A percentile compares a stretch with the other conserved stretches of the same genome.
Conservation (phyloP, 2,113 vertebrate species). For the Brachirus orientalis region DNA sequence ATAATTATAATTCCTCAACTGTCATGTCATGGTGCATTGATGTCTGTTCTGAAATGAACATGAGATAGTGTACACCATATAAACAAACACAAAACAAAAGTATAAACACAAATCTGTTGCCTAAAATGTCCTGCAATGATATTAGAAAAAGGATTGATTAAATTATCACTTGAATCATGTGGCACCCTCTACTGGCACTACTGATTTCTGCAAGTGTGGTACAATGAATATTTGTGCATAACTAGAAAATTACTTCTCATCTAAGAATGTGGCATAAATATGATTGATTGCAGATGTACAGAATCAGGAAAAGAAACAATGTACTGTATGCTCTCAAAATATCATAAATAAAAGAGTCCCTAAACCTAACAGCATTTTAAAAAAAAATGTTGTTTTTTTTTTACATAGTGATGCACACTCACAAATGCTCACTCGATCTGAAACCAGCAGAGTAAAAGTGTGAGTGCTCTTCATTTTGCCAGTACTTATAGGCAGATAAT, state of each 20-base stretch:
- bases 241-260: slow-evolving; percentile 6
- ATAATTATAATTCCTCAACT: too few relatives aligned
- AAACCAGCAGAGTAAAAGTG: slow-evolving; percentile 28
- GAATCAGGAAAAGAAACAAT: background rate
- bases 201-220: slow-evolving; percentile 29
- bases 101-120: background rate
- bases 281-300: background rate
- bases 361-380: background rate
- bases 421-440: background rate
- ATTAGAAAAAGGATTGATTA: slow-evolving; percentile 9
- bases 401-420: background rate
- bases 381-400: background rate
- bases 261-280: slow-evolving; percentile 1
- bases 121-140: background rate
- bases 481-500: slow-evolving; percentile 78
- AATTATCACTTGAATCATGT: slow-evolving; percentile 12
- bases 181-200: slow-evolving; percentile 61
- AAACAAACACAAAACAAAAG: background rate
- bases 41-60: too few relatives aligned
- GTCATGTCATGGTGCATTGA: too few relatives aligned
- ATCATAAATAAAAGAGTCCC: background rate
- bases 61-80: background rate
- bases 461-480: slow-evolving; percentile 31
- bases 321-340: background rate
- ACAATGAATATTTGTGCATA: background rate